Percentiles rank a stretch among this genome's conserved stretches.
phyloP scores from a whole-genome alignment of 1,140 invertebrate species.

The Drosophila saltans region DNA sequence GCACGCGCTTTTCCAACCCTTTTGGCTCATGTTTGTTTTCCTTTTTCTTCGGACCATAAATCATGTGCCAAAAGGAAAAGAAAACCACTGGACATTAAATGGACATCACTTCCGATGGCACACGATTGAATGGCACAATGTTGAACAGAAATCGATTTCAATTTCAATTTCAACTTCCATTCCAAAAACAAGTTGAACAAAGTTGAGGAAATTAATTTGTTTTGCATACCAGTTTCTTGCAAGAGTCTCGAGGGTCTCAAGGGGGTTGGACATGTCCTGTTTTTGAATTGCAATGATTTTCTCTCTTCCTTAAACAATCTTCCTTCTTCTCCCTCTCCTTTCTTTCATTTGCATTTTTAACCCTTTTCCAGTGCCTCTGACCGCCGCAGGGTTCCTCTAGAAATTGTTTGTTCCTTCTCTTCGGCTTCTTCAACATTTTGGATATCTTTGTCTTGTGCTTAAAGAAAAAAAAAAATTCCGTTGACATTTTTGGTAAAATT shows the following conservation, averaged over 20 bases:
- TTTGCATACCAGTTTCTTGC: conserved; percentile 7
- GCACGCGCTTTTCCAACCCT: conserved; percentile 27
- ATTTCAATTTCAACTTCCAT: neutral
- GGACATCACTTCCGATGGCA: conserved; percentile 16
- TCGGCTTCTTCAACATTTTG: neutral
- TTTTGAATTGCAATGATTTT: conserved; percentile 36
- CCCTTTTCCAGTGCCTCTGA: neutral
- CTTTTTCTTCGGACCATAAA: conserved; percentile 34
- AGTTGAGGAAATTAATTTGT: conserved; percentile 1
- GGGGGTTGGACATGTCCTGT: conserved; percentile 60
- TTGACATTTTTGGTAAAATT: conserved; percentile 17
- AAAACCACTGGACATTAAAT: conserved; percentile 43
- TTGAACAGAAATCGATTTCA: neutral
- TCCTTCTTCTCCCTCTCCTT: conserved; percentile 17
- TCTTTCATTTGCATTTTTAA: conserved; percentile 10
- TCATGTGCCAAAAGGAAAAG: conserved; percentile 29
- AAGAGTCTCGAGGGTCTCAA: neutral
- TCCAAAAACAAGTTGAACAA: neutral
- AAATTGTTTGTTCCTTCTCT: neutral
- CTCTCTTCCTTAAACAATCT: conserved; percentile 28
- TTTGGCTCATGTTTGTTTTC: conserved; percentile 25
- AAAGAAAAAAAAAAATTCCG: neutral
- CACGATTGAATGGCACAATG: neutral
- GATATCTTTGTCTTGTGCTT: neutral
- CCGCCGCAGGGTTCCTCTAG: neutral